These are phyloP conservation scores for Spinus pinus DNA, from an alignment of 2,797 vertebrate species.

Conservation along the genomic window DNA sequence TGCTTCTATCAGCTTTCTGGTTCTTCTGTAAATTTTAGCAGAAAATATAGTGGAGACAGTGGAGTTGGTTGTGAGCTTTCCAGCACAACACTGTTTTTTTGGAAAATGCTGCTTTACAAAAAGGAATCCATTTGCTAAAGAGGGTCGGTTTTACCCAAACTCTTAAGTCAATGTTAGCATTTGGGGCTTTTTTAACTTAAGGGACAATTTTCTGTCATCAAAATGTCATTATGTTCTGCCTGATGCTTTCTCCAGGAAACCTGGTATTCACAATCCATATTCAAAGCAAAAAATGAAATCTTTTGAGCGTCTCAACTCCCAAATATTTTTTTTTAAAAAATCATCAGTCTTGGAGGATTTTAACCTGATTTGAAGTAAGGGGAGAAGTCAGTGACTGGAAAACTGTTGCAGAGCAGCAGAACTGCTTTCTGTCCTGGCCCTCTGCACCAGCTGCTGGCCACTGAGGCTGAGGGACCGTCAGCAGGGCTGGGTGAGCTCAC, in stretches of 20 bases:
- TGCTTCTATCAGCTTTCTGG: not conserved
- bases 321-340: not conserved
- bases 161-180: not conserved
- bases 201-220: not conserved
- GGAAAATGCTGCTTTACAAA: not conserved
- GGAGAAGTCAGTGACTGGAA: not conserved
- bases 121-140: not conserved
- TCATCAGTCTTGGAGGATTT: not conserved
- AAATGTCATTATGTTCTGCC: not conserved
- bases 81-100: not conserved
- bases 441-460: fast-evolving
- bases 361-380: not conserved
- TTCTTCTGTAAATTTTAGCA: not conserved
- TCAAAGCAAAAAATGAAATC: not conserved
- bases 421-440: not conserved
- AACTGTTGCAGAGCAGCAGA: not conserved
- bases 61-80: not conserved
- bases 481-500: not conserved
- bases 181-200: not conserved
- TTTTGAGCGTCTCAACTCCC: not conserved
- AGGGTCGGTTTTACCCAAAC: not conserved
- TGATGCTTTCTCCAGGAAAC: not conserved
- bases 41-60: not conserved
- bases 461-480: fast-evolving
- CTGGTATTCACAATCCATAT: not conserved